Evolutionary conservation across 1,140 invertebrate genomes (phyloP).

Genomic region (Tribolium madens): DNA sequence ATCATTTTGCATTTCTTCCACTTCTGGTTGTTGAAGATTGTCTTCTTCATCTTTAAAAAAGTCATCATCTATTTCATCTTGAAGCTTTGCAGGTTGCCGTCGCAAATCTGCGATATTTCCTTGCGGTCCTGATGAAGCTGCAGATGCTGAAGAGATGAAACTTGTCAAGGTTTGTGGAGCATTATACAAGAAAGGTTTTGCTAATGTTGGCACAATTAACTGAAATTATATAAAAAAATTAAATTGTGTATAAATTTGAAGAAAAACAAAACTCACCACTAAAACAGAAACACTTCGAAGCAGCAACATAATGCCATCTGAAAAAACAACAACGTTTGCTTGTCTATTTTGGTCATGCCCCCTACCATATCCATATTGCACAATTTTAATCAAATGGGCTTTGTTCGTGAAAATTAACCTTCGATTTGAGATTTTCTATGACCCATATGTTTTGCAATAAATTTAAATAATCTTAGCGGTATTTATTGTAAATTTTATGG

Average conservation of each 20-base stretch:
- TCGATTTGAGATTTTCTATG: constrained; percentile 15
- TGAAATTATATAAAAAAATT: background rate
- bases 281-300: background rate
- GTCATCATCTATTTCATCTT: background rate
- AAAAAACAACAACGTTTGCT: background rate
- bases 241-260: background rate
- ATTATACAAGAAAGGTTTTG: constrained; percentile 31
- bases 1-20: background rate
- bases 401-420: constrained; percentile 26
- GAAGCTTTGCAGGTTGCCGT: background rate
- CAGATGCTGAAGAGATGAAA: constrained; percentile 45
- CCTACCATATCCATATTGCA: constrained; percentile 3
- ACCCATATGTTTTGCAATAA: constrained; percentile 28
- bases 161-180: constrained; percentile 27
- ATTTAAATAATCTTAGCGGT: constrained; percentile 26
- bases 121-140: background rate
- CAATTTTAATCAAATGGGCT: constrained; percentile 3
- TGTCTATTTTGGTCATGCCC: background rate
- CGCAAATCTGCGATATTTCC: constrained; percentile 9
- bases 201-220: background rate
- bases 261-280: background rate
- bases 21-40: background rate
- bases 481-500: constrained; percentile 6
- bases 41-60: constrained; percentile 10
- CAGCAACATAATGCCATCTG: background rate